Percentiles rank a stretch among this genome's conserved stretches.
phyloP scores from a whole-genome alignment of 2,888 invertebrate species.

The Rhaphigaster nebulosa region DNA sequence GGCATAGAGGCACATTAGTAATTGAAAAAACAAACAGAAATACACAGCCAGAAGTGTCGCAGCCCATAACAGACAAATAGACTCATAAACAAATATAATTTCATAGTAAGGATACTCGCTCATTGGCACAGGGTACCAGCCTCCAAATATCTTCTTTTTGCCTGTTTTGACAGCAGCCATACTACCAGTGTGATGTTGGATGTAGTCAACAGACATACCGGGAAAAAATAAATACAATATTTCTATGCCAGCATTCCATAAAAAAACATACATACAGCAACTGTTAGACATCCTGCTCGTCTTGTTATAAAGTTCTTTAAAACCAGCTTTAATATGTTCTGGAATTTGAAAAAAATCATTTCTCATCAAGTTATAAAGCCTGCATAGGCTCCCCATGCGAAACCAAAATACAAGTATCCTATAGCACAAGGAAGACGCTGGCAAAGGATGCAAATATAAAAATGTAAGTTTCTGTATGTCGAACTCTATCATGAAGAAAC shows the following conservation, averaged over 20 bases:
- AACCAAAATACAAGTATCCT: not conserved
- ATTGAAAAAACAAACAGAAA: not conserved
- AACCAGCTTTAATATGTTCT: not conserved
- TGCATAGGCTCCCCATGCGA: not conserved
- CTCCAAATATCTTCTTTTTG: not conserved
- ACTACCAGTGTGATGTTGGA: not conserved
- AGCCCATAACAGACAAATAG: not conserved
- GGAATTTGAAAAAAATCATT: not conserved
- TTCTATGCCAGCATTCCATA: not conserved
- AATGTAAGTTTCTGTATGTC: not conserved
- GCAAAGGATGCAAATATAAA: not conserved
- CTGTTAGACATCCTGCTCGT: not conserved
- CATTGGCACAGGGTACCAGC: not conserved
- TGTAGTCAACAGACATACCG: not conserved
- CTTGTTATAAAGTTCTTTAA: not conserved
- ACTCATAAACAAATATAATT: not conserved
- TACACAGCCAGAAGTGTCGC: not conserved
- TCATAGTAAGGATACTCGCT: not conserved
- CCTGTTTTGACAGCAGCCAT: not conserved
- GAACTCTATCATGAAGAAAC: not conserved
- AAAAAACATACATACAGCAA: not conserved
- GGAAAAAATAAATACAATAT: not conserved
- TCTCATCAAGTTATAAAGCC: not conserved
- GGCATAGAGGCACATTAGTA: not conserved
- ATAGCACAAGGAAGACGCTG: not conserved